A percentile compares a stretch with the other conserved stretches of the same genome.
Evolutionary conservation across 2,888 invertebrate species (phyloP).

Genomic region (Lumbricus terrestris): DNA sequence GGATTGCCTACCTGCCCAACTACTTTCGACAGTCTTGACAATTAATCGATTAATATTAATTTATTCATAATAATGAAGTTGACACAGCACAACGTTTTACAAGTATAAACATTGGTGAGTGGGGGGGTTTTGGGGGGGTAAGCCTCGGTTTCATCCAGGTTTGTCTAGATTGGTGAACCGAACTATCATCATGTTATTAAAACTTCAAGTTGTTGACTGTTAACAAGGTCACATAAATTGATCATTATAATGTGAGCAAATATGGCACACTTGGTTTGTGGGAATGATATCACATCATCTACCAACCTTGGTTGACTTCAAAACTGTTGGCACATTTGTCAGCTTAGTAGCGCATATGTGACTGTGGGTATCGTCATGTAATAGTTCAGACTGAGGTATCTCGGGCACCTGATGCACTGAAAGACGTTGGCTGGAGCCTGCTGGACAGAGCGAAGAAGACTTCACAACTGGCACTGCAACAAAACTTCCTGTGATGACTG

Average conservation of each 20-base stretch:
- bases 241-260: not conserved
- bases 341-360: not conserved
- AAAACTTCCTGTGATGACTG: constrained; percentile 29
- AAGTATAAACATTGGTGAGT: too few species aligned
- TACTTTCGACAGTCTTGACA: too few species aligned
- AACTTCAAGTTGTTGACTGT: not conserved
- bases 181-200: not conserved
- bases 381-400: not conserved
- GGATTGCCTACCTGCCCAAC: too few species aligned
- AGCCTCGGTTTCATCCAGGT: too few species aligned
- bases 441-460: constrained; percentile 36
- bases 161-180: too few species aligned
- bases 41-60: too few species aligned
- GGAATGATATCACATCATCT: not conserved
- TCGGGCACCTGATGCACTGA: constrained; percentile 38
- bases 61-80: too few species aligned
- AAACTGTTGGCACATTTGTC: constrained; percentile 12
- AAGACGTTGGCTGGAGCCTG: constrained; percentile 44
- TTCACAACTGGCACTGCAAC: constrained; percentile 31
- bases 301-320: not conserved
- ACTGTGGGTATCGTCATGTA: constrained; percentile 27
- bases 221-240: not conserved
- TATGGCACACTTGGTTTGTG: not conserved
- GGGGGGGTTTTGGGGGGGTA: too few species aligned
- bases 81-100: too few species aligned